phyloP scores from a whole-genome alignment of 2,888 invertebrate genomes.

The Cremastinae sp. region DNA sequence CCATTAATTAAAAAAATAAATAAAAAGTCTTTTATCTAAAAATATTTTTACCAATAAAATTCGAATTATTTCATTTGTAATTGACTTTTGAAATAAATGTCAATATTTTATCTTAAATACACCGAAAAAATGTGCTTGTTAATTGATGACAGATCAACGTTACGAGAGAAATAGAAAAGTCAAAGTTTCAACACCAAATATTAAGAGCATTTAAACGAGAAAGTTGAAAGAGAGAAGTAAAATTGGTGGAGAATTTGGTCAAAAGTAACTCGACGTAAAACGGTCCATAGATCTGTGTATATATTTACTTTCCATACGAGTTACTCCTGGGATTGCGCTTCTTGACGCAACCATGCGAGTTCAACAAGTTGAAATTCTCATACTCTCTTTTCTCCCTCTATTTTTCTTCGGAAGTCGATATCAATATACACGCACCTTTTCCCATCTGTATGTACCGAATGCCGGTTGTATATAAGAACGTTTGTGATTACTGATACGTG shows the following conservation, averaged over 20 bases:
- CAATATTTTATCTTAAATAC: too few relatives aligned
- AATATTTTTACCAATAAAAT: too few relatives aligned
- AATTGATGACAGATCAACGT: too few relatives aligned
- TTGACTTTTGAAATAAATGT: too few relatives aligned
- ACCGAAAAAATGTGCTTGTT: too few relatives aligned
- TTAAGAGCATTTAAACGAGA: too few relatives aligned
- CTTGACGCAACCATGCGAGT: conserved; percentile 50
- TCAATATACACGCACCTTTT: conserved; percentile 18
- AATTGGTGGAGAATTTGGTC: background rate
- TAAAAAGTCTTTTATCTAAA: too few relatives aligned
- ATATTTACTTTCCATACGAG: conserved; percentile 43
- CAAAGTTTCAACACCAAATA: too few relatives aligned
- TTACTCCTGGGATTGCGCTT: conserved; percentile 44
- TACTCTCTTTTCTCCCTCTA: conserved; percentile 18
- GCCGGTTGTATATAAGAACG: conserved; percentile 9
- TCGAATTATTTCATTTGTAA: too few relatives aligned
- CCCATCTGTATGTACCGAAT: background rate
- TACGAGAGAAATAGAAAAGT: background rate
- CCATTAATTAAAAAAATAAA: too few relatives aligned
- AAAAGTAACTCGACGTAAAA: background rate
- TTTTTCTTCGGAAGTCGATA: conserved; percentile 31
- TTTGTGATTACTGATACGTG: conserved; percentile 50
- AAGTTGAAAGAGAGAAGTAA: too few relatives aligned
- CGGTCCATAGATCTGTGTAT: conserved; percentile 24
- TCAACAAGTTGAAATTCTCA: conserved; percentile 50